Percentiles rank a stretch among this genome's conserved stretches.
phyloP scores from a whole-genome alignment of 1,140 invertebrate genomes.

The Bombus sibiricus region DNA sequence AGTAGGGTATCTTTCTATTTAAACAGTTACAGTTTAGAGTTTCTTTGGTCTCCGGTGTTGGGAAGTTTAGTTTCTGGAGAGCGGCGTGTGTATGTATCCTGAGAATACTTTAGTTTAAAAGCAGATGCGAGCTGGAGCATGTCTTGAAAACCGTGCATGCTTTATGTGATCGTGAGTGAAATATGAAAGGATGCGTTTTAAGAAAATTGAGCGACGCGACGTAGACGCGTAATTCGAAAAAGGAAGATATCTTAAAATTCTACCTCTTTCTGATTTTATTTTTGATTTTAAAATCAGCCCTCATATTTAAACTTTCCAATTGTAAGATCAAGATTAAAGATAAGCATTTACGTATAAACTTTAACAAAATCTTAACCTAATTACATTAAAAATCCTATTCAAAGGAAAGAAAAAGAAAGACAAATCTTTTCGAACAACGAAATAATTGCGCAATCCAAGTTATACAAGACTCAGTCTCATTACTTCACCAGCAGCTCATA shows the following conservation, averaged over 20 bases:
- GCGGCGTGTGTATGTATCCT: not conserved
- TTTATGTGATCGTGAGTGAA: not conserved
- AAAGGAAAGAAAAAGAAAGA: not conserved
- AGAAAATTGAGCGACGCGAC: not conserved
- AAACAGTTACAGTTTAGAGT: not conserved
- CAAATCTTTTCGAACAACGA: not conserved
- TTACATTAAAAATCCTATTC: too few relatives aligned
- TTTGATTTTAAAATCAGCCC: too few relatives aligned
- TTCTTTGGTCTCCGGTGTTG: not conserved
- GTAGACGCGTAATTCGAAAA: too few relatives aligned
- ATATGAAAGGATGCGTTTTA: not conserved
- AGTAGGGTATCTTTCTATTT: slow-evolving; percentile 1
- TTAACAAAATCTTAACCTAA: too few relatives aligned
- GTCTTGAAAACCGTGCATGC: not conserved
- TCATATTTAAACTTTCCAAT: too few relatives aligned
- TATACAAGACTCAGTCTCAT: not conserved
- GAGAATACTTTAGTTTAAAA: slow-evolving; percentile 2
- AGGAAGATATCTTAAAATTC: too few relatives aligned
- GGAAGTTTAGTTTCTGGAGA: not conserved
- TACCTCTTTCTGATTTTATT: not conserved
- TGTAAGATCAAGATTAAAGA: too few relatives aligned
- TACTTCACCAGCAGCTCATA: not conserved
- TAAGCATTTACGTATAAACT: too few relatives aligned
- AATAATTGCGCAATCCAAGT: not conserved
- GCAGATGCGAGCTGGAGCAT: not conserved